A percentile compares a stretch with the other conserved stretches of the same genome.
These are phyloP conservation scores for Noturus placidus DNA, from an alignment of 2,113 vertebrate species.

Conservation along the genomic window DNA sequence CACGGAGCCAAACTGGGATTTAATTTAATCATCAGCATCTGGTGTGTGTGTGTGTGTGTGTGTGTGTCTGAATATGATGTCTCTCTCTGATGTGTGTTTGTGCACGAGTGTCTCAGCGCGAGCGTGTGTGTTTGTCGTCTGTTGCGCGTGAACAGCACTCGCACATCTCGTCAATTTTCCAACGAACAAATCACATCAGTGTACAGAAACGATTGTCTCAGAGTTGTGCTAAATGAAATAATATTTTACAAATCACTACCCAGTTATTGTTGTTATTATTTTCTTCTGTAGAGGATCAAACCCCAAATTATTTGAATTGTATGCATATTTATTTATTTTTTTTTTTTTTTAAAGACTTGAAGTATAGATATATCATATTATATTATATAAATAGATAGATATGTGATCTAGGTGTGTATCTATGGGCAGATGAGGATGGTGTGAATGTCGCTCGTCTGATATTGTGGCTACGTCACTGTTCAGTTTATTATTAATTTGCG, in stretches of 20 bases:
- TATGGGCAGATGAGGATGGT: not conserved
- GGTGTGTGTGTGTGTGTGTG: constrained; percentile 50
- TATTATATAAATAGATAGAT: not conserved
- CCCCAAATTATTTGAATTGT: constrained; percentile 71
- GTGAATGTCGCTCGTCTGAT: constrained; percentile 48
- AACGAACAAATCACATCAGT: not conserved
- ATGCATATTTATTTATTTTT: constrained; percentile 75
- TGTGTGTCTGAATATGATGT: constrained; percentile 8
- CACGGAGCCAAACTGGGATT: constrained; percentile 58
- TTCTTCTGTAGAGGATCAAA: constrained; percentile 59
- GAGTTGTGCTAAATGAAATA: not conserved
- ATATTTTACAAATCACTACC: constrained; percentile 41
- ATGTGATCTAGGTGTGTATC: constrained; percentile 45
- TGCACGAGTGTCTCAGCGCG: not conserved
- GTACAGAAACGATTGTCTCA: not conserved
- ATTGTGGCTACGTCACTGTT: constrained; percentile 55
- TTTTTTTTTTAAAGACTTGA: constrained; percentile 69
- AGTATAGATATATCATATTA: constrained; percentile 25
- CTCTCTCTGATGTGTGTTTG: not conserved
- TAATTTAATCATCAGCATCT: constrained; percentile 76
- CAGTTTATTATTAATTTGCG: constrained; percentile 46
- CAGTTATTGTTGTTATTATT: constrained; percentile 48
- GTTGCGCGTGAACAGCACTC: not conserved
- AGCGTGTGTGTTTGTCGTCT: not conserved
- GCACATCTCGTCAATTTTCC: not conserved